Evolutionary conservation across 2,113 vertebrate species (phyloP).

Genomic region (Xyliphius kryptos): DNA sequence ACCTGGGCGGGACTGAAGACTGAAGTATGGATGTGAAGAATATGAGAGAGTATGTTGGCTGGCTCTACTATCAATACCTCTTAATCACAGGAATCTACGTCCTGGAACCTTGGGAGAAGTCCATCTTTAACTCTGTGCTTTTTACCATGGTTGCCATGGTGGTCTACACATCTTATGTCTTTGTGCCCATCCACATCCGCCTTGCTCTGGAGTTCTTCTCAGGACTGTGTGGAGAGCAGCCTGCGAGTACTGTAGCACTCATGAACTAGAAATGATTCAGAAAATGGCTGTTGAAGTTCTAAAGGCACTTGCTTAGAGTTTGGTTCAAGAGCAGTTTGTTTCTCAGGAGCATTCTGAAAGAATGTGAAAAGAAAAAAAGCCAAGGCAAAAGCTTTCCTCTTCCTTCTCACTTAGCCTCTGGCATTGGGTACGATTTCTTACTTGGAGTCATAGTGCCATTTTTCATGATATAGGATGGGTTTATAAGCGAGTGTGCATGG

Average conservation of each 20-base stretch:
- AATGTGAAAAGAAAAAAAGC: conserved; percentile 2
- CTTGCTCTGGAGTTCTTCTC: conserved; percentile 90
- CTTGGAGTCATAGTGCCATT: not conserved
- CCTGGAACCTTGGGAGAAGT: conserved; percentile 92
- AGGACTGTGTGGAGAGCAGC: conserved; percentile 72
- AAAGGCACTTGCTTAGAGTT: not conserved
- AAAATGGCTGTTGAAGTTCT: not conserved
- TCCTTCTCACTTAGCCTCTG: conserved; percentile 31
- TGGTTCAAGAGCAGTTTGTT: conserved; percentile 30
- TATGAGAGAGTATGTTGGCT: conserved; percentile 80
- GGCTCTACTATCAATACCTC: conserved; percentile 97
- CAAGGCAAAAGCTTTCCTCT: conserved; percentile 37
- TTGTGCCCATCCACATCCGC: conserved; percentile 84
- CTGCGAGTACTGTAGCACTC: conserved; percentile 60
- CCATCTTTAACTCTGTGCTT: conserved; percentile 84
- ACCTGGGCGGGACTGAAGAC: not conserved
- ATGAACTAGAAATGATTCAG: conserved; percentile 56
- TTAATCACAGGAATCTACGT: conserved; percentile 92
- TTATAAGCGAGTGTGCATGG: not conserved
- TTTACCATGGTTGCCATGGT: conserved; percentile 86
- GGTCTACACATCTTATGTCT: conserved; percentile 89
- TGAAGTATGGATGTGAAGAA: conserved; percentile 76
- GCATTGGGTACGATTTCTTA: not conserved
- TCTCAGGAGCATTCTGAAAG: conserved; percentile 37
- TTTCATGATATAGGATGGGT: not conserved